Conservation (phyloP, 1,140 invertebrate species). For the Papilio aristodemus region DNA sequence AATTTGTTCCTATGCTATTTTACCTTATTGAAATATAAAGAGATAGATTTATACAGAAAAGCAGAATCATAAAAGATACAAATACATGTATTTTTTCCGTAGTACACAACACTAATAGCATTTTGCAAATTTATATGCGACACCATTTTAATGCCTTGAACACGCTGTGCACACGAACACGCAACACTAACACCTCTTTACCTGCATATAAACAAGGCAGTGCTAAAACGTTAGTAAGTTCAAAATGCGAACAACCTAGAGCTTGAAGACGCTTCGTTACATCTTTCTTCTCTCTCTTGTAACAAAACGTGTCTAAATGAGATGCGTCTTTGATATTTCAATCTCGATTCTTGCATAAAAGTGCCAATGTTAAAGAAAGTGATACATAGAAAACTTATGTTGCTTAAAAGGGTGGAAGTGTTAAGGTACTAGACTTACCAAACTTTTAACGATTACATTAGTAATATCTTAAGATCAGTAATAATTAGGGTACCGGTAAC, state of each 20-base stretch:
- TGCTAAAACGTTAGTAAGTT: background rate
- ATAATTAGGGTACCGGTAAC: too few relatives aligned
- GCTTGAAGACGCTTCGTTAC: background rate
- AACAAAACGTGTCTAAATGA: background rate
- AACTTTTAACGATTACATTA: too few relatives aligned
- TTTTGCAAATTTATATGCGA: slow-evolving; percentile 16
- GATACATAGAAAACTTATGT: too few relatives aligned
- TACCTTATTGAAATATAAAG: too few relatives aligned
- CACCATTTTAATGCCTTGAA: slow-evolving; percentile 13
- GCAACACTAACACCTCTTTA: background rate
- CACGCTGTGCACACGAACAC: background rate
- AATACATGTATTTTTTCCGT: background rate
- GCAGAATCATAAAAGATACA: background rate
- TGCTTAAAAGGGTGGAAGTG: too few relatives aligned
- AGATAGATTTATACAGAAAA: background rate
- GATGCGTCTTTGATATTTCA: background rate
- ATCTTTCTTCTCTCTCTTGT: background rate
- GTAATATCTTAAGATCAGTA: too few relatives aligned
- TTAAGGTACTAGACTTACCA: too few relatives aligned
- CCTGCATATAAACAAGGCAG: background rate
- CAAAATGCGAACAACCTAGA: background rate
- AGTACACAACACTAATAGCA: background rate
- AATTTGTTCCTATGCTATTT: too few relatives aligned
- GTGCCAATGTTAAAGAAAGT: too few relatives aligned
- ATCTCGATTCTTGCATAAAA: background rate